These are phyloP conservation scores for Luehdorfia chinensis DNA, from an alignment of 1,140 invertebrate species.

Conservation along the genomic window DNA sequence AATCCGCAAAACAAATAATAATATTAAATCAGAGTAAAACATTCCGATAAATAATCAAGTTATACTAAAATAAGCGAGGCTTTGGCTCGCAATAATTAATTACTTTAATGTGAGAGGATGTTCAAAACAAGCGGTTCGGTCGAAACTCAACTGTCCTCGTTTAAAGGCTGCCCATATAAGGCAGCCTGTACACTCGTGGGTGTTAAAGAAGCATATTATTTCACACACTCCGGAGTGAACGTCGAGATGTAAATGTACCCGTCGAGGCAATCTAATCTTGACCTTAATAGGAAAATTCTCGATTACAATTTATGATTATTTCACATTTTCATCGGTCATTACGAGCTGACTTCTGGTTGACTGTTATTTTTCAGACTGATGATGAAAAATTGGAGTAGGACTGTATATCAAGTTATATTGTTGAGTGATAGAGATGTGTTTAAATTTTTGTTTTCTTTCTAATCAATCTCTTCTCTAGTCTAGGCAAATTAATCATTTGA, in stretches of 20 bases:
- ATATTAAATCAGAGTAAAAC: no score
- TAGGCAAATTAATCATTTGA: no score
- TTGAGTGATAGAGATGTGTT: no score
- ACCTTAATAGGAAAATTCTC: conserved; percentile 47
- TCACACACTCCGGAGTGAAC: conserved; percentile 32
- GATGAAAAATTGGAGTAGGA: neutral
- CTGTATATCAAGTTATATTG: no score
- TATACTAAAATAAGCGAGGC: no score
- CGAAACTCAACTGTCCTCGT: conserved; percentile 15
- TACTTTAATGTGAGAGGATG: conserved; percentile 5
- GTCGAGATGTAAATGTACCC: conserved; percentile 34
- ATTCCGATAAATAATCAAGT: no score
- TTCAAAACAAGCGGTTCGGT: neutral
- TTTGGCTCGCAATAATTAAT: neutral
- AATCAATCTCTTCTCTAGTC: no score
- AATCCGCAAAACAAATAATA: no score
- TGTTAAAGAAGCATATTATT: conserved; percentile 28
- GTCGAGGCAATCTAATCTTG: conserved; percentile 39
- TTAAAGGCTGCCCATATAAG: conserved; percentile 35
- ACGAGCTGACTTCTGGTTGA: neutral
- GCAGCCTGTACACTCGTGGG: conserved; percentile 29
- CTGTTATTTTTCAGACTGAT: neutral
- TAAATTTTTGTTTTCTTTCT: no score
- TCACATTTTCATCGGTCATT: conserved; percentile 8
- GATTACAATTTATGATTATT: conserved; percentile 34